These are phyloP conservation scores for Cerastis leucographa DNA, from an alignment of 2,888 invertebrate species.

Conservation along the genomic window DNA sequence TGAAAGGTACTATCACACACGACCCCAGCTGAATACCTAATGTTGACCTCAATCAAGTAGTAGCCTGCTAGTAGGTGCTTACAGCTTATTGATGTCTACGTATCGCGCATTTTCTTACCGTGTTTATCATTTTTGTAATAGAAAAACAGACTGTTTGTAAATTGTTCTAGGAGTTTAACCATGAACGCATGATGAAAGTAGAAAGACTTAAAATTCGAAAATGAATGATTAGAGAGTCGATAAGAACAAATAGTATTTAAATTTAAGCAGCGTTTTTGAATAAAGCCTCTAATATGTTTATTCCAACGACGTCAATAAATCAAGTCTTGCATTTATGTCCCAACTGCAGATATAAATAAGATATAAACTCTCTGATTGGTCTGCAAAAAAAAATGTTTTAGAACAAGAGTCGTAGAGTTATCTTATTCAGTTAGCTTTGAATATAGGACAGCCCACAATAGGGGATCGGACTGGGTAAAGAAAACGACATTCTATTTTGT, in stretches of 20 bases:
- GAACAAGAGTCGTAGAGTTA: neutral
- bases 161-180: neutral
- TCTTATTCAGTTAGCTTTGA: neutral
- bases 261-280: neutral
- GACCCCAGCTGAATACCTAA: conserved; percentile 14
- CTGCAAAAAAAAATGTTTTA: neutral
- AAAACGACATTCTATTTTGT: too few relatives aligned
- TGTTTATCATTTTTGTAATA: neutral
- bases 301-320: too few relatives aligned
- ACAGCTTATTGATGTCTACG: neutral
- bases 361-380: neutral
- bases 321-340: too few relatives aligned
- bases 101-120: neutral
- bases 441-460: neutral
- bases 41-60: conserved; percentile 26
- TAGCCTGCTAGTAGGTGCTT: neutral
- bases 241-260: neutral
- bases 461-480: too few relatives aligned
- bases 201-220: neutral
- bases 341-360: neutral
- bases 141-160: neutral
- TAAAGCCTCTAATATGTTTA: neutral
- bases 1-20: conserved; percentile 1
- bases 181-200: neutral
- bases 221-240: neutral